Percentiles rank a stretch among this genome's conserved stretches.
These are phyloP conservation scores for Haliaeetus vocifer DNA, from an alignment of 2,797 vertebrate genomes.

Conservation along the genomic window DNA sequence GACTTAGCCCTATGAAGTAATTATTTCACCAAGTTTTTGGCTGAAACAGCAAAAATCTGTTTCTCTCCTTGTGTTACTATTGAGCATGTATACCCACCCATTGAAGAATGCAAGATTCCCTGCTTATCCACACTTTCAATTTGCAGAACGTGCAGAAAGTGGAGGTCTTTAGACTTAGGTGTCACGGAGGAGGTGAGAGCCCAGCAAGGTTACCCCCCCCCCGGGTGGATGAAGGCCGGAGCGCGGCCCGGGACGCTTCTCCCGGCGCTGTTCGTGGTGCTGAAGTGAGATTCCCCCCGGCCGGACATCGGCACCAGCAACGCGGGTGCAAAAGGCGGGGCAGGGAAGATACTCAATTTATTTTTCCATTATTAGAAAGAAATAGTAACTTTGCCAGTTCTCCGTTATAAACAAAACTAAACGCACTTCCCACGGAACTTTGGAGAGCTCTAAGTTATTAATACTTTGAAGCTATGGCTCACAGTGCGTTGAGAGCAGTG, in stretches of 20 bases:
- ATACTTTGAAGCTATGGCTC: background rate
- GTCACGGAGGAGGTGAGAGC: background rate
- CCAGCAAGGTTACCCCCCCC: accelerated
- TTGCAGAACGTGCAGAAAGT: accelerated
- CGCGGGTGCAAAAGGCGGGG: accelerated
- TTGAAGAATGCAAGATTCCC: background rate
- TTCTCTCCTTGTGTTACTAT: background rate
- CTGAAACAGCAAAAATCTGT: background rate
- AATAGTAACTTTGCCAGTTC: background rate
- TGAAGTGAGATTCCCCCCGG: background rate
- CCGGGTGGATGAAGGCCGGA: too few relatives aligned
- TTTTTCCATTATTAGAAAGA: background rate
- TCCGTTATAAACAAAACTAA: background rate
- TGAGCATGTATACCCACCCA: accelerated
- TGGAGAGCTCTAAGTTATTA: background rate
- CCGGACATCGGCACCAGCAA: background rate
- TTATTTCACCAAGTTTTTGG: background rate
- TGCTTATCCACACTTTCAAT: accelerated
- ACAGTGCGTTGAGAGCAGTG: background rate
- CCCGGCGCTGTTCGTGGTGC: background rate
- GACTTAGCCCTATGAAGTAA: background rate
- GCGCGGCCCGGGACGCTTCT: too few relatives aligned
- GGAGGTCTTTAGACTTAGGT: accelerated
- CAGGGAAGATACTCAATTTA: background rate
- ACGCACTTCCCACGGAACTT: background rate